Base-by-base conservation (phyloP, 2,888 invertebrate species). In the Nysson spinosus region DNA sequence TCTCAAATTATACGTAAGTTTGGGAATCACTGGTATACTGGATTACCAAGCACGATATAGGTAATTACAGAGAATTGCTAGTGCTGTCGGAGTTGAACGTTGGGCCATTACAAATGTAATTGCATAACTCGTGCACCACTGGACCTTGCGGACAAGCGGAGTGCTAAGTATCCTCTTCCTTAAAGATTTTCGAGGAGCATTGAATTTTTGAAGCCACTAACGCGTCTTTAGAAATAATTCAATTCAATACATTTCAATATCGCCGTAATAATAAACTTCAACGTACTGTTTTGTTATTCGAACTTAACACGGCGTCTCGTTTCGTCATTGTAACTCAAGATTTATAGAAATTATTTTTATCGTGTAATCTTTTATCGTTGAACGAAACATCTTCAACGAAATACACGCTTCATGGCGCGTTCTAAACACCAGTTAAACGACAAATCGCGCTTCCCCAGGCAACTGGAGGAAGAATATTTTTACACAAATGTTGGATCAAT, bases 11-110 rank as follows among this genome's bases (percentile, higher is more conserved):
- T n/a, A n/a, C n/a, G n/a, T n/a, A n/a, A n/a, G n/a, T n/a, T n/a
- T n/a, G n/a, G n/a, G n/a, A n/a, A 55, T 28, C 49, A 62, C 16
- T 34, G 24, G 37, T 14, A 47, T 26, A 30, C 42, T 14, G 35
- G 40, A 73, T 70, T 73, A 64, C 55, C 57, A 55, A 70, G 61
- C 47, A 37, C 58, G 39, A 42, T 40, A 67, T 40, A 20, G n/a
- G 65, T 73, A 77, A 77, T 77, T 75, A 77, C 66, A 51, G 46
- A 54, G 74, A 77, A 69, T 75, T 71, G 65, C 67, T 62, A 46
- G 61, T 56, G 56, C 49, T 62, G 58, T 44, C 58, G 40, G 55
- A 40, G 47, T 44, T 65, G 58, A 58, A 52, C 68, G 62, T 64
- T 73, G 61, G 63, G 40, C 61, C 62, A 75, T 72, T 77, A 69